Conservation (phyloP, 2,888 invertebrate genomes). For the Diploptera punctata region DNA sequence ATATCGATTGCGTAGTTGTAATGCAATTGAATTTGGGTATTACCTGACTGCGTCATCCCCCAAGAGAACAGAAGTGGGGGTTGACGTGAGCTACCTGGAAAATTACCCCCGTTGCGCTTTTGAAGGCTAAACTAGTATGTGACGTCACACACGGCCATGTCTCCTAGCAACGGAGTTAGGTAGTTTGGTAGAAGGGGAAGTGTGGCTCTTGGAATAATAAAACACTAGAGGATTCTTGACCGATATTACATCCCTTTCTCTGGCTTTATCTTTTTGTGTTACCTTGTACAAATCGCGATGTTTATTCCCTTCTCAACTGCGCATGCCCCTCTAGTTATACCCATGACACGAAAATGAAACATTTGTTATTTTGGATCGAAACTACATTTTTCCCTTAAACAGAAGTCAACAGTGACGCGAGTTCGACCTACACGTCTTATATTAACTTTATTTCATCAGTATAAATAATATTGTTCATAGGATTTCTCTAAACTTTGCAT, state of each 20-base stretch:
- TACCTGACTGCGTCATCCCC: too few relatives aligned
- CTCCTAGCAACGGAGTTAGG: slow-evolving; percentile 19
- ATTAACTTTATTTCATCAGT: too few relatives aligned
- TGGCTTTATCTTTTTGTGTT: neutral
- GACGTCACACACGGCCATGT: slow-evolving; percentile 3
- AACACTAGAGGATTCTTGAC: slow-evolving; percentile 5
- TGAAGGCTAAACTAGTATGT: neutral
- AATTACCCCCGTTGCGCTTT: neutral
- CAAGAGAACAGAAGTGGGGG: too few relatives aligned
- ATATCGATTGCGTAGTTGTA: too few relatives aligned
- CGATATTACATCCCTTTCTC: neutral
- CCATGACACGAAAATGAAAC: neutral
- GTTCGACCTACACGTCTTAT: too few relatives aligned
- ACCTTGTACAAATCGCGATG: neutral
- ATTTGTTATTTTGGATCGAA: neutral
- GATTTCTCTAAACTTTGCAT: too few relatives aligned
- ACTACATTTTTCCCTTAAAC: neutral
- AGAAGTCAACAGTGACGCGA: too few relatives aligned
- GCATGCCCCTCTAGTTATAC: neutral
- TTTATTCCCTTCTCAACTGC: neutral
- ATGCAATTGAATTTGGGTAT: too few relatives aligned
- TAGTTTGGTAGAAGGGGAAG: neutral
- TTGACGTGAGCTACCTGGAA: too few relatives aligned
- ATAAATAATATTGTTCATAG: too few relatives aligned
- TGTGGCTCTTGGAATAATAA: slow-evolving; percentile 2